Evolutionary conservation across 2,797 vertebrate species (phyloP).

Genomic region (Catharus ustulatus): DNA sequence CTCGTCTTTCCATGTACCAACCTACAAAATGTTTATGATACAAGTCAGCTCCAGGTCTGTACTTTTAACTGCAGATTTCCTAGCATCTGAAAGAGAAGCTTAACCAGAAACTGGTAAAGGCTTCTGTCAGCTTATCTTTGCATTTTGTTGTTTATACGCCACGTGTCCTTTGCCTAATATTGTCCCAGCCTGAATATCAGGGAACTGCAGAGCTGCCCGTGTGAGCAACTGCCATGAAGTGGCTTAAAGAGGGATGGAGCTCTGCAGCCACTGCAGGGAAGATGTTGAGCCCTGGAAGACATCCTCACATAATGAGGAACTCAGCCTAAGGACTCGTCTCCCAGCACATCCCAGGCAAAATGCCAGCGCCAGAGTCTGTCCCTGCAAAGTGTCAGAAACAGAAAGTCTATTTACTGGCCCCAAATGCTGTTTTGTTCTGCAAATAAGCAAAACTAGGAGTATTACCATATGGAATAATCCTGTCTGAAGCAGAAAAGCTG

Average conservation of each 20-base stretch:
- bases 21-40: background rate
- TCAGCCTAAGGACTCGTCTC: background rate
- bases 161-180: background rate
- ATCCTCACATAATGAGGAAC: conserved; percentile 3
- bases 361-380: background rate
- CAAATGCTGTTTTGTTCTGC: background rate
- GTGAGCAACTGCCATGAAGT: background rate
- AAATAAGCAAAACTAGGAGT: conserved; percentile 8
- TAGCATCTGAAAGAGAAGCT: background rate
- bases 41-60: background rate
- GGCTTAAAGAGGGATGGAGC: background rate
- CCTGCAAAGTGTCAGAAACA: background rate
- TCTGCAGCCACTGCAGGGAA: background rate
- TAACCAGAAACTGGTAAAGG: background rate
- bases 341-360: background rate
- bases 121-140: background rate
- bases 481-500: background rate
- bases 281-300: background rate
- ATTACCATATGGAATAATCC: background rate
- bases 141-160: background rate
- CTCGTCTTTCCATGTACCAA: background rate
- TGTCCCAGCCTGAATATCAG: background rate
- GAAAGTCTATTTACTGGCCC: background rate
- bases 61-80: background rate
- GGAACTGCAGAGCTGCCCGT: background rate